phyloP scores from a whole-genome alignment of 2,888 invertebrate genomes.

The Creontiades dilutus region DNA sequence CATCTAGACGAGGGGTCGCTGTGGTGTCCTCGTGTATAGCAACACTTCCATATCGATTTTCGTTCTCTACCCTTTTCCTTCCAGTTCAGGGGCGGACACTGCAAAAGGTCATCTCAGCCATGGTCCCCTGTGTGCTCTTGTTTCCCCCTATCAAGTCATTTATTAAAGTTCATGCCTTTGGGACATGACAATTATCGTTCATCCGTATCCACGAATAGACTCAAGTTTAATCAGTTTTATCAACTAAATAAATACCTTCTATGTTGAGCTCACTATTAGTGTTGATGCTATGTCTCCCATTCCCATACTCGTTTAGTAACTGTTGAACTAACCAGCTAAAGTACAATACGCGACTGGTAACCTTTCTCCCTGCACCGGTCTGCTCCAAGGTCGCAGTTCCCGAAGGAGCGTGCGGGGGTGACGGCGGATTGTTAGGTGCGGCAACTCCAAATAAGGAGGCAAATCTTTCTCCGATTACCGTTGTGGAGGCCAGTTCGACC shows the following conservation, averaged over 20 bases:
- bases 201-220: too few species aligned
- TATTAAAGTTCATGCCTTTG: background rate
- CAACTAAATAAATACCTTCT: too few species aligned
- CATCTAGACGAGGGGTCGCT: background rate
- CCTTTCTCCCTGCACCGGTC: constrained; percentile 28
- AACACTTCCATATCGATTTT: constrained; percentile 42
- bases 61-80: background rate
- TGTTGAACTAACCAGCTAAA: background rate
- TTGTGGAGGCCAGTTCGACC: background rate
- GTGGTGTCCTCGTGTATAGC: constrained; percentile 7
- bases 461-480: constrained; percentile 41
- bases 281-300: too few species aligned
- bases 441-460: constrained; percentile 15
- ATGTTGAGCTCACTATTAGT: too few species aligned
- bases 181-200: background rate
- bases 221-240: too few species aligned
- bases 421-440: background rate
- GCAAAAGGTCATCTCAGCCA: constrained; percentile 11
- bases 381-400: constrained; percentile 8
- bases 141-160: background rate
- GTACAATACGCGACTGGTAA: constrained; percentile 7
- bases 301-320: too few species aligned
- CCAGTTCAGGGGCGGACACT: constrained; percentile 11
- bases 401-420: background rate
- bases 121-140: background rate